These are phyloP conservation scores for Callithrix jacchus DNA, from an alignment of 2,113 vertebrate genomes.

Conservation along the genomic window DNA sequence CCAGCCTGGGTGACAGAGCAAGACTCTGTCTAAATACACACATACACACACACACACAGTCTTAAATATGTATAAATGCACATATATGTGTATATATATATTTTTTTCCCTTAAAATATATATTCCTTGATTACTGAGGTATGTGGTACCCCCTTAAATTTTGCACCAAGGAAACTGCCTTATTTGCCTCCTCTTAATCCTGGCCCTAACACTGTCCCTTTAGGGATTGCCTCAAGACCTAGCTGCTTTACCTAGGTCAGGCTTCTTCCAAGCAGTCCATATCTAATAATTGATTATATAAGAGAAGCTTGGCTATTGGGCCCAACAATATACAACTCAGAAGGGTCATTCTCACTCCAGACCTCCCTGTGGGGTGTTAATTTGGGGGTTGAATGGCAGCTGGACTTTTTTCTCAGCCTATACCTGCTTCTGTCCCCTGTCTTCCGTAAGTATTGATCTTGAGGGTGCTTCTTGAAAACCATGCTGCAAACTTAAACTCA, in stretches of 20 bases:
- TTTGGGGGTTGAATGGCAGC: too few species aligned
- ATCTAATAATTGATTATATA: background rate
- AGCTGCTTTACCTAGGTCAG: background rate
- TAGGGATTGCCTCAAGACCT: too few species aligned
- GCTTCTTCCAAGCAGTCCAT: too few species aligned
- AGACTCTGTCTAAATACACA: too few species aligned
- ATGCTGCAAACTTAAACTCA: background rate
- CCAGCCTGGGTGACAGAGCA: too few species aligned
- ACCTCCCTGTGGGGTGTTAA: background rate
- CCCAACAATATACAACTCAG: background rate
- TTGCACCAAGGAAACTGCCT: background rate
- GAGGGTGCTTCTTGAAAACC: background rate
- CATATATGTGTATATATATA: too few species aligned
- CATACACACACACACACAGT: too few species aligned
- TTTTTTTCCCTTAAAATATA: background rate
- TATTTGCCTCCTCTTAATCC: accelerated
- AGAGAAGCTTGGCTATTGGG: background rate
- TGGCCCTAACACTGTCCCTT: background rate
- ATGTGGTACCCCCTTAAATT: background rate
- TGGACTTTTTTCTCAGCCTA: background rate
- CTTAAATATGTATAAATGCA: too few species aligned
- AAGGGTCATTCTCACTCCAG: background rate
- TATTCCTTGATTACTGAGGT: background rate
- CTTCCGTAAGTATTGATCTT: background rate
- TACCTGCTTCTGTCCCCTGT: accelerated